Conservation (phyloP, 1,140 invertebrate genomes). For the Cheumatopsyche charites region DNA sequence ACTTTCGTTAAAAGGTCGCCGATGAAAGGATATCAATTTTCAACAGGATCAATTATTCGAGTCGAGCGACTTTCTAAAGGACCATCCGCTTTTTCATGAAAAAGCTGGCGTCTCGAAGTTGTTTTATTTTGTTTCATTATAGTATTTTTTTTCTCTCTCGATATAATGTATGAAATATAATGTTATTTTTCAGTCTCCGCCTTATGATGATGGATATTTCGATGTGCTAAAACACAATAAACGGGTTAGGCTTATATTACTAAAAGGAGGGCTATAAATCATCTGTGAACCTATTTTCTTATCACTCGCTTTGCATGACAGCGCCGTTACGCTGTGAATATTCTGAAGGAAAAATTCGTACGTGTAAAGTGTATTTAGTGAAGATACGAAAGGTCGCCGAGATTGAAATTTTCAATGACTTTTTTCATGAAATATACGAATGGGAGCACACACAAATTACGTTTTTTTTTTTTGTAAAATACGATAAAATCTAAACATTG, state of each 20-base stretch:
- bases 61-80: slow-evolving; percentile 6
- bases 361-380: no score
- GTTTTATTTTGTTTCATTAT: no score
- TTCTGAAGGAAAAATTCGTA: background rate
- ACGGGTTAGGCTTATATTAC: background rate
- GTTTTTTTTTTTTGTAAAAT: no score
- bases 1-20: background rate
- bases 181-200: background rate
- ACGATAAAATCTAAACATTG: no score
- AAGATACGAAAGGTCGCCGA: background rate
- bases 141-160: no score
- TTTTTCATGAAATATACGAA: no score
- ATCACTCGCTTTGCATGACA: slow-evolving; percentile 19
- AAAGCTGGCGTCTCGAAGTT: no score
- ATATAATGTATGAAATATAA: no score
- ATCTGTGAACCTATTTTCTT: slow-evolving; percentile 14
- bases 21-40: slow-evolving; percentile 4
- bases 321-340: background rate
- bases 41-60: slow-evolving; percentile 17
- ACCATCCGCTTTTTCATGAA: background rate
- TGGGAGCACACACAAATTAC: no score
- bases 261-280: slow-evolving; percentile 18
- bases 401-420: background rate
- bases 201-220: background rate
- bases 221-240: slow-evolving; percentile 17